Percentiles rank a stretch among this genome's conserved stretches.
phyloP scores from a whole-genome alignment of 1,140 invertebrate genomes.

The Tribolium castaneum region DNA sequence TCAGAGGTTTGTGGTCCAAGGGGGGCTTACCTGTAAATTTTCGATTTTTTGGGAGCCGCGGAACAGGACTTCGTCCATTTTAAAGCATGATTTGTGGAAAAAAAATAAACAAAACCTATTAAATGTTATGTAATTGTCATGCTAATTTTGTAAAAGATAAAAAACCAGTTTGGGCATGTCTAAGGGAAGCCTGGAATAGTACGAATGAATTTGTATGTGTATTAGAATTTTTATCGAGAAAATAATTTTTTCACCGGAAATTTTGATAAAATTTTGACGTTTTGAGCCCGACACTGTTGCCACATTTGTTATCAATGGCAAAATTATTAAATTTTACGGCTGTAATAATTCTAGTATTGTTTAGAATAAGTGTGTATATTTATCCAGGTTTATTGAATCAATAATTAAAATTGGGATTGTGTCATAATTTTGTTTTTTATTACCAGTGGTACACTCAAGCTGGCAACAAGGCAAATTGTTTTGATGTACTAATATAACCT shows the following conservation, averaged over 20 bases:
- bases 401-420: too few relatives aligned
- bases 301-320: background rate
- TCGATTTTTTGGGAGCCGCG: slow-evolving; percentile 59
- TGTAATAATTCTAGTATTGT: too few relatives aligned
- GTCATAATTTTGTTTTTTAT: too few relatives aligned
- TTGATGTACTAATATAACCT: background rate
- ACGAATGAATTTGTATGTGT: background rate
- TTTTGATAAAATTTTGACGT: background rate
- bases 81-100: slow-evolving; percentile 17
- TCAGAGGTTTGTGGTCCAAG: background rate
- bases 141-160: background rate
- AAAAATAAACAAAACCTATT: background rate
- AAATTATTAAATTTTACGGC: too few relatives aligned
- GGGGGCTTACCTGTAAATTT: slow-evolving; percentile 58
- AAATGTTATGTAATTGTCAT: slow-evolving; percentile 11
- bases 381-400: too few relatives aligned
- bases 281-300: background rate
- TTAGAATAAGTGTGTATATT: too few relatives aligned
- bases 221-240: background rate
- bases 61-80: slow-evolving; percentile 61
- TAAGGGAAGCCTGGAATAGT: background rate
- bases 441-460: too few relatives aligned
- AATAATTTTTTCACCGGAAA: background rate
- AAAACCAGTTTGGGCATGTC: background rate
- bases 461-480: too few relatives aligned